Percentiles rank a stretch among this genome's conserved stretches.
These are phyloP conservation scores for Heterodera filipjevi DNA, from an alignment of 2,888 invertebrate species.

Conservation along the genomic window DNA sequence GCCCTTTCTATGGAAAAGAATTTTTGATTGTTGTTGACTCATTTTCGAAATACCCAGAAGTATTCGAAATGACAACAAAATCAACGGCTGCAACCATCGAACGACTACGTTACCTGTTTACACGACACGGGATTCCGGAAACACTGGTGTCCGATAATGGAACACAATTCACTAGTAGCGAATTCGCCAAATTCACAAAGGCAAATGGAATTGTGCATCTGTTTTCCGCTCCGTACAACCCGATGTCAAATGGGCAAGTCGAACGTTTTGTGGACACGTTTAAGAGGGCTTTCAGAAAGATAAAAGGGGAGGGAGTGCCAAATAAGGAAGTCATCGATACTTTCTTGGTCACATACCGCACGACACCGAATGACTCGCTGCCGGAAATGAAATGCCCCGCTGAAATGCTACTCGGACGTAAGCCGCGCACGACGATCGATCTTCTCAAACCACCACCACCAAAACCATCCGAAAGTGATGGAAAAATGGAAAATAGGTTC, in stretches of 20 bases:
- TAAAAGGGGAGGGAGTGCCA: constrained; percentile 8
- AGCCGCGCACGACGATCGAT: constrained; percentile 22
- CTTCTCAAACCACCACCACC: not conserved
- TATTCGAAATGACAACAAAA: constrained; percentile 10
- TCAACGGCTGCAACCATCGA: not conserved
- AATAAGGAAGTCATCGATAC: not conserved
- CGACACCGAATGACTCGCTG: constrained; percentile 13
- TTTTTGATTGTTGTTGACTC: constrained; percentile 46
- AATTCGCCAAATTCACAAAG: constrained; percentile 17
- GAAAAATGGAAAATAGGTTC: constrained; percentile 48
- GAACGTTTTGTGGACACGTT: constrained; percentile 28
- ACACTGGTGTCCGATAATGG: constrained; percentile 29
- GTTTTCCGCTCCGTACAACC: constrained; percentile 19
- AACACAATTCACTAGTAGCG: constrained; percentile 18
- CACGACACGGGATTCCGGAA: constrained; percentile 25
- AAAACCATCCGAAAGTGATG: constrained; percentile 62
- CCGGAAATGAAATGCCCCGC: constrained; percentile 16
- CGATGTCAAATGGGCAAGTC: not conserved
- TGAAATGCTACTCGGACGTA: constrained; percentile 20
- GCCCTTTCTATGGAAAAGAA: constrained; percentile 61
- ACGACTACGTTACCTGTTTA: not conserved
- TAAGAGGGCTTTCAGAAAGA: constrained; percentile 23
- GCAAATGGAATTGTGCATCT: constrained; percentile 21
- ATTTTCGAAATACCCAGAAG: constrained; percentile 24
- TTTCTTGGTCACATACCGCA: constrained; percentile 23